Evolutionary conservation across 2,113 vertebrate genomes (phyloP).

Genomic region (Kryptolebias marmoratus): DNA sequence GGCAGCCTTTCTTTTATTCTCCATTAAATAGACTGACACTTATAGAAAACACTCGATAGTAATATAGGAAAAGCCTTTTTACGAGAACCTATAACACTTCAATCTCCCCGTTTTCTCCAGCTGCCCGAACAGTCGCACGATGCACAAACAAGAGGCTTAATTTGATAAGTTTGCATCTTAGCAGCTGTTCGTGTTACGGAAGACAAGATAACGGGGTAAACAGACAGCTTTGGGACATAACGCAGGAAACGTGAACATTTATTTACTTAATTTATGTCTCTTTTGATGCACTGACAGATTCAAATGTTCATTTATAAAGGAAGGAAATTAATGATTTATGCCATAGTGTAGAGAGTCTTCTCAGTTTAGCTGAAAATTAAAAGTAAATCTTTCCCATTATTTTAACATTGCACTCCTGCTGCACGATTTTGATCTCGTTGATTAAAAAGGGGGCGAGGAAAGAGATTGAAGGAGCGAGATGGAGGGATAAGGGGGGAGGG

Average conservation of each 20-base stretch:
- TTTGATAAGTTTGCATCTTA: slow-evolving; percentile 36
- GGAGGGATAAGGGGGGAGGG: background rate
- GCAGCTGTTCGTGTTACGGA: slow-evolving; percentile 26
- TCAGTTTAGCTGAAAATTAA: slow-evolving; percentile 10
- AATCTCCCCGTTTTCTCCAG: slow-evolving; percentile 1
- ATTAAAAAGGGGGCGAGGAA: slow-evolving; percentile 27
- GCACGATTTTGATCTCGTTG: slow-evolving; percentile 43
- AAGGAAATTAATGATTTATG: background rate
- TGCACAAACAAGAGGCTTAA: slow-evolving; percentile 38
- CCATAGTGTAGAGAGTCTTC: background rate
- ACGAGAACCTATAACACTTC: slow-evolving; percentile 11
- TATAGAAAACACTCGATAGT: slow-evolving; percentile 23
- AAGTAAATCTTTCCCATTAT: slow-evolving; percentile 24
- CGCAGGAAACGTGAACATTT: slow-evolving; percentile 11
- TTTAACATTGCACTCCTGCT: slow-evolving; percentile 20
- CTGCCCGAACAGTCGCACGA: slow-evolving; percentile 11
- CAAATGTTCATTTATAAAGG: background rate
- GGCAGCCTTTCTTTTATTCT: background rate
- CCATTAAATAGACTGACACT: background rate
- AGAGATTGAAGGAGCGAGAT: slow-evolving; percentile 1
- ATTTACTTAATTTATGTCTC: slow-evolving; percentile 24
- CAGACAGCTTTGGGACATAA: slow-evolving; percentile 14
- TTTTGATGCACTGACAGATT: background rate
- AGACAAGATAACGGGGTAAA: slow-evolving; percentile 25
- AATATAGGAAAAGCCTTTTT: slow-evolving; percentile 10